phyloP scores from a whole-genome alignment of 2,888 invertebrate species.

The Mylabris sibirica region DNA sequence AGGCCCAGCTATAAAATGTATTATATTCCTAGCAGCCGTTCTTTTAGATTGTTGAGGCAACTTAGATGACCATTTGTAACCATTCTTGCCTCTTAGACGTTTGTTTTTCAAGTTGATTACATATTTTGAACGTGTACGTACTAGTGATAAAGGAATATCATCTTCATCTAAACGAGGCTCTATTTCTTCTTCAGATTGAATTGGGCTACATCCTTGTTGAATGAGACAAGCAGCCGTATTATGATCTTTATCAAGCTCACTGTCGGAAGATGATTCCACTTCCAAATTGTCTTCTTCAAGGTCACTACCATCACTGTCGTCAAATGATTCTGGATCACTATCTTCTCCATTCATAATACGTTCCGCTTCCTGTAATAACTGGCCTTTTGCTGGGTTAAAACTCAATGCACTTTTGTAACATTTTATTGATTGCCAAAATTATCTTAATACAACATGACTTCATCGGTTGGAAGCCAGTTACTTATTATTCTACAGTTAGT shows the following conservation, averaged over 20 bases:
- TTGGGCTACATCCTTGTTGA: background rate
- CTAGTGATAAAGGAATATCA: conserved; percentile 9
- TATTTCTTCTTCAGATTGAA: background rate
- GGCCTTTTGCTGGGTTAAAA: too few relatives aligned
- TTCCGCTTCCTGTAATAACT: too few relatives aligned
- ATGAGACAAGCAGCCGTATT: background rate
- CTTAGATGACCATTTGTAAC: conserved; percentile 30
- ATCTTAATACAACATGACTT: too few relatives aligned
- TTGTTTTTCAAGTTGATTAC: background rate
- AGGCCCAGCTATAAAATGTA: conserved; percentile 32
- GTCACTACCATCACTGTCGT: conserved; percentile 15
- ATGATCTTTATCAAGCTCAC: background rate
- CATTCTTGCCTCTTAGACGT: conserved; percentile 29
- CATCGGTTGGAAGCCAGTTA: too few relatives aligned
- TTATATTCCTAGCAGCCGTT: conserved; percentile 31
- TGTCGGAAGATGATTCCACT: conserved; percentile 9
- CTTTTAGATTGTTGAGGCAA: conserved; percentile 21
- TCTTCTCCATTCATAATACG: conserved; percentile 12
- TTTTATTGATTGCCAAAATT: too few relatives aligned
- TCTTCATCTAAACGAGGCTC: too few relatives aligned
- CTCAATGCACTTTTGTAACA: too few relatives aligned
- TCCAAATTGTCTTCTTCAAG: conserved; percentile 15
- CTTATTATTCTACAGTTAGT: too few relatives aligned
- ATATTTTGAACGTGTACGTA: background rate
- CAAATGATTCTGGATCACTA: background rate